These are phyloP conservation scores for Lasioglossum marginatum DNA, from an alignment of 2,888 invertebrate genomes.

Conservation along the genomic window DNA sequence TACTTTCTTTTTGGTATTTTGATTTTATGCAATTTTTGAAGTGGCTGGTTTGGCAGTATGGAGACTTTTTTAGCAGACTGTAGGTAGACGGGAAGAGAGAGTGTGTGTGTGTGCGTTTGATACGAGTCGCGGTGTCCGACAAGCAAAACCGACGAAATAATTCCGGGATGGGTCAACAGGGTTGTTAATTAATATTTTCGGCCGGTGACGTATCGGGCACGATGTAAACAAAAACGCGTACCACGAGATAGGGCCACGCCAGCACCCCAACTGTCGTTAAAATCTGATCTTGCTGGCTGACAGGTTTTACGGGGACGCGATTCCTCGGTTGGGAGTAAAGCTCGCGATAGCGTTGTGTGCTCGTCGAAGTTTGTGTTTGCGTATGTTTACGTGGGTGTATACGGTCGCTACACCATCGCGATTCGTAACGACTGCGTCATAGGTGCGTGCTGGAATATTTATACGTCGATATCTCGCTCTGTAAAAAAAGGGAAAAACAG, in stretches of 20 bases:
- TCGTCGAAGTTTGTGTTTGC: background rate
- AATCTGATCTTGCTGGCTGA: constrained; percentile 57
- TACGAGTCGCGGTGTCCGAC: background rate
- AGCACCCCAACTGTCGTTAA: constrained; percentile 48
- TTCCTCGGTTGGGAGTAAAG: constrained; percentile 50
- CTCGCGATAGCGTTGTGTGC: constrained; percentile 17
- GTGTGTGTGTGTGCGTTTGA: background rate
- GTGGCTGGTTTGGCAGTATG: background rate
- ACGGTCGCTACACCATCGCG: constrained; percentile 12
- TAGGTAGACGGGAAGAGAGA: background rate
- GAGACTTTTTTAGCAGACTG: background rate
- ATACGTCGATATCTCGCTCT: constrained; percentile 13
- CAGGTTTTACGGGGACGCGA: constrained; percentile 55
- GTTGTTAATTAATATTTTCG: constrained; percentile 46
- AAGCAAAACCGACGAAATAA: constrained; percentile 21
- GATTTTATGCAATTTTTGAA: background rate
- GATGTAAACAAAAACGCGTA: constrained; percentile 33
- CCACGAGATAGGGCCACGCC: constrained; percentile 5
- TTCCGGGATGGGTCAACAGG: constrained; percentile 18
- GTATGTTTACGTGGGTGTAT: background rate
- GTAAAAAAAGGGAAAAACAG: constrained; percentile 14
- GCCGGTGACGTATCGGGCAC: background rate
- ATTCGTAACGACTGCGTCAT: constrained; percentile 39
- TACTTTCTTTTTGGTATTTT: background rate
- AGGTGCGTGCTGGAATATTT: constrained; percentile 48